A percentile compares a stretch with the other conserved stretches of the same genome.
phyloP scores from a whole-genome alignment of 1,140 invertebrate genomes.

The Diabrotica virgifera region DNA sequence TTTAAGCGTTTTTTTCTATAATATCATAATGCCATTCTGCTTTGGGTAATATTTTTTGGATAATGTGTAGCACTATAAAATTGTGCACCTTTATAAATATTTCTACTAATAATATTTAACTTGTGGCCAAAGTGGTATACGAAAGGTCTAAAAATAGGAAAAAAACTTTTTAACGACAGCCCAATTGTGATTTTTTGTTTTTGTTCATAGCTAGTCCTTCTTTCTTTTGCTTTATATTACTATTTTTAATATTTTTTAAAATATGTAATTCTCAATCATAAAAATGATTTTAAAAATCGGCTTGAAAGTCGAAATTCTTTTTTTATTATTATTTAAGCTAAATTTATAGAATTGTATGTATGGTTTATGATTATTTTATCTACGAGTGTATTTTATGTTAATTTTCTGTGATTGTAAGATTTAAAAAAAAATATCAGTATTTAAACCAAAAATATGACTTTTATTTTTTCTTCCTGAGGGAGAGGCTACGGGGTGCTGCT shows the following conservation, averaged over 20 bases:
- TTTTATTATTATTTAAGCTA: constrained; percentile 25
- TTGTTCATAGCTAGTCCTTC: constrained; percentile 36
- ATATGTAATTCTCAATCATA: constrained; percentile 18
- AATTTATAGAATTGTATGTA: constrained; percentile 21
- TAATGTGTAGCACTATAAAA: no score
- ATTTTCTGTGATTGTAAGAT: constrained; percentile 32
- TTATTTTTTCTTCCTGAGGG: constrained; percentile 6
- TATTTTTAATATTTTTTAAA: constrained; percentile 17
- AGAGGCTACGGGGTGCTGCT: no score
- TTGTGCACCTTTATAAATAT: no score
- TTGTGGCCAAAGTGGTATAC: background rate
- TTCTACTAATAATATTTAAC: no score
- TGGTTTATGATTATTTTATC: constrained; percentile 23
- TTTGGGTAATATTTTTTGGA: no score
- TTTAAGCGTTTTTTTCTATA: no score
- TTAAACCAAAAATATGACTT: constrained; percentile 19
- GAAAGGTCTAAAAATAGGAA: background rate
- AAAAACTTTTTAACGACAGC: background rate
- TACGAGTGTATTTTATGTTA: constrained; percentile 31
- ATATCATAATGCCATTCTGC: no score
- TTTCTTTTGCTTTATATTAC: constrained; percentile 25
- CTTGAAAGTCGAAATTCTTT: constrained; percentile 23
- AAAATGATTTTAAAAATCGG: constrained; percentile 26
- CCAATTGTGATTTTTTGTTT: constrained; percentile 22
- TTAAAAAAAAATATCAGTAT: constrained; percentile 31